Percentiles rank a stretch among this genome's conserved stretches.
Evolutionary conservation across 2,797 vertebrate species (phyloP).

Genomic region (Schizothorax lantsangensis): DNA sequence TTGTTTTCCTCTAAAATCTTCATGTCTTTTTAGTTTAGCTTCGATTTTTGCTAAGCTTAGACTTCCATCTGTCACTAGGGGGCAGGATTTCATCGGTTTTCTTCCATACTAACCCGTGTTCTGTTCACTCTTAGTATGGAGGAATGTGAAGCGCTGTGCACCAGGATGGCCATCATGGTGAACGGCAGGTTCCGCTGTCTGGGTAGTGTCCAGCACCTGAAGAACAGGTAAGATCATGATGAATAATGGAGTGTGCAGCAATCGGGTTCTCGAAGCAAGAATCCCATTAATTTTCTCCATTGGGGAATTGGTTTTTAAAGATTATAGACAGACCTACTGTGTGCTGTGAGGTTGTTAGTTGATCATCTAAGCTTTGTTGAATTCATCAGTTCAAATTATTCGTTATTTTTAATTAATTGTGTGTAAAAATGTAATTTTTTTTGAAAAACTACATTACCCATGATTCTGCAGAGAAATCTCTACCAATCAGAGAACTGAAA

Average conservation of each 20-base stretch:
- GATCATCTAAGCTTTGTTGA: neutral
- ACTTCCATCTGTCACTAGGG: neutral
- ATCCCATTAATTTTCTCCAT: neutral
- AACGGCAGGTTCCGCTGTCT: conserved; percentile 95
- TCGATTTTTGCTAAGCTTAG: neutral
- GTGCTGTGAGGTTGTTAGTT: too few relatives aligned
- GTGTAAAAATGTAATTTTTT: too few relatives aligned
- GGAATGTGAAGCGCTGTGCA: conserved; percentile 96
- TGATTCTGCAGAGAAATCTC: neutral
- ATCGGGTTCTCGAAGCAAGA: neutral
- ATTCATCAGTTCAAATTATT: neutral
- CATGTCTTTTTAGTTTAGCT: neutral
- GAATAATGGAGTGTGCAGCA: neutral
- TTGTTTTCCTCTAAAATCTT: neutral
- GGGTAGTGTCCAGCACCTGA: conserved; percentile 97
- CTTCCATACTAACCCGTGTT: conserved; percentile 12
- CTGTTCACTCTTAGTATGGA: conserved; percentile 85
- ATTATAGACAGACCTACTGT: neutral
- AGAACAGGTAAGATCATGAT: conserved; percentile 85
- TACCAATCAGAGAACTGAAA: neutral
- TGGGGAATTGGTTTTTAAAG: neutral
- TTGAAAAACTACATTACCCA: neutral
- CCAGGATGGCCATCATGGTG: conserved; percentile 98
- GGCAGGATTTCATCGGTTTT: neutral
- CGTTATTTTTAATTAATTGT: neutral